Conservation (phyloP, 2,113 vertebrate genomes). For the Anolis carolinensis region DNA sequence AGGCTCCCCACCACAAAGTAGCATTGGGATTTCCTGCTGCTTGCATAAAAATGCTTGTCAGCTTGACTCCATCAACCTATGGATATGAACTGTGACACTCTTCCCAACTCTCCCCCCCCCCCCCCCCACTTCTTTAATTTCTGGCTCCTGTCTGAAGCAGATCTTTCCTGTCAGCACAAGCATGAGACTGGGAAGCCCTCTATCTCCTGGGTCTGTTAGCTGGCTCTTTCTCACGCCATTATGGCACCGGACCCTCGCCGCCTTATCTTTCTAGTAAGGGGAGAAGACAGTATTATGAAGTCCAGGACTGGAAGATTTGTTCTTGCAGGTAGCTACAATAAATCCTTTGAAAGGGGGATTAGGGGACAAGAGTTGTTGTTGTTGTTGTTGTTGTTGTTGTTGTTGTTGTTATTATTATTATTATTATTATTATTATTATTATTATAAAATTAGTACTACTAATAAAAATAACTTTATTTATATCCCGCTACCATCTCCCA, state of each 20-base stretch:
- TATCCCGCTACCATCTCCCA: too few relatives aligned
- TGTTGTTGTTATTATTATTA: too few relatives aligned
- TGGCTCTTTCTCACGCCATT: conserved; percentile 23
- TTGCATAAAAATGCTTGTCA: background rate
- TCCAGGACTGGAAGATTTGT: background rate
- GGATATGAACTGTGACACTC: conserved; percentile 1
- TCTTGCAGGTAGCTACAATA: background rate
- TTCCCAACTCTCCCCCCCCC: background rate
- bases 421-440: too few relatives aligned
- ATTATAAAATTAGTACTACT: too few relatives aligned
- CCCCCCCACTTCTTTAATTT: background rate
- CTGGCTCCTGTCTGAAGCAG: conserved; percentile 8
- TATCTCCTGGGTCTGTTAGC: conserved; percentile 3
- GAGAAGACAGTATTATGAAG: background rate
- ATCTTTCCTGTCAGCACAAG: conserved; percentile 20
- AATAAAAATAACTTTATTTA: too few relatives aligned
- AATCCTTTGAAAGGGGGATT: background rate
- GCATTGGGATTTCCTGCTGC: background rate
- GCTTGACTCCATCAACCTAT: background rate
- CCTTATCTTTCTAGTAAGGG: conserved; percentile 20
- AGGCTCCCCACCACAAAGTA: background rate
- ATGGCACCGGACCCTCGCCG: background rate
- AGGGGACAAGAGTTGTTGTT: background rate
- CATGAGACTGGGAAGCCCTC: background rate
- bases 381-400: background rate